These are phyloP conservation scores for Saimiri boliviensis DNA, from an alignment of 2,113 vertebrate genomes.

Conservation along the genomic window DNA sequence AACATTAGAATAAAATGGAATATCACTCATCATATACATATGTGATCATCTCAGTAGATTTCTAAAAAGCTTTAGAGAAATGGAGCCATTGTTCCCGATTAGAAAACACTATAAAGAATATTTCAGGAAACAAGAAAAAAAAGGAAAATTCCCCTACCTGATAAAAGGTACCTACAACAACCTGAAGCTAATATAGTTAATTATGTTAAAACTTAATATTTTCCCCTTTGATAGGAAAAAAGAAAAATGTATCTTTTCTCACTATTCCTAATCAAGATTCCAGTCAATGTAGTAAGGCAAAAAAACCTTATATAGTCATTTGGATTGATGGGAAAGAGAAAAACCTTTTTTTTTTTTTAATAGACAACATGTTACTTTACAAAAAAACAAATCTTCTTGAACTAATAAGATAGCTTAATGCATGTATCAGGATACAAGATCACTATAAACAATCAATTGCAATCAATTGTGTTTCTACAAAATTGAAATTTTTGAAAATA, in stretches of 20 bases:
- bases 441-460: neutral
- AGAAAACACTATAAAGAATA: neutral
- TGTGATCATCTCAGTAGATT: neutral
- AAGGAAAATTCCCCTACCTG: neutral
- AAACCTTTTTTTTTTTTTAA: neutral
- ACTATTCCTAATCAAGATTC: neutral
- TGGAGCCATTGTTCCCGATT: neutral
- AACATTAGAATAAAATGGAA: neutral
- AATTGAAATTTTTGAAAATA: neutral
- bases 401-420: neutral
- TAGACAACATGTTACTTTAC: neutral
- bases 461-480: neutral
- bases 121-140: neutral
- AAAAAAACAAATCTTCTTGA: neutral
- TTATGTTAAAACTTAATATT: neutral
- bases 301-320: neutral
- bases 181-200: neutral
- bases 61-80: neutral
- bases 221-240: neutral
- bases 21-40: neutral
- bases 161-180: neutral
- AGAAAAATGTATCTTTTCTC: neutral
- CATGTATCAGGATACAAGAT: neutral
- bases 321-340: neutral
- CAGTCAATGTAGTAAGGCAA: neutral